Evolutionary conservation across 2,113 vertebrate genomes (phyloP), one percentile per base, ranked within the genome.

Genomic region (Tapirus terrestris): DNA sequence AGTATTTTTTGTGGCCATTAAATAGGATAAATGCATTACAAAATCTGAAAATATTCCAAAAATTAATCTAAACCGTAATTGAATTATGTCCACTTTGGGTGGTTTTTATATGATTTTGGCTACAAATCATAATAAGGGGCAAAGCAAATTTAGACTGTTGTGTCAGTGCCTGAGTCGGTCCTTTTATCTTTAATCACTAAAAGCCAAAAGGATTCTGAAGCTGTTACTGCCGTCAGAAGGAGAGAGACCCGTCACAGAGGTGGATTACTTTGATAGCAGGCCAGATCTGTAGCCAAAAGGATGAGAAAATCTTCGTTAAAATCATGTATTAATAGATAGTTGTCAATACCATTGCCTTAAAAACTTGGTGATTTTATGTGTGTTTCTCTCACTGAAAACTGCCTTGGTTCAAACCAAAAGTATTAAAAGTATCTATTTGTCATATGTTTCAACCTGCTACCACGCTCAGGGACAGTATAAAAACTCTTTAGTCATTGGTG

Each of bases 291-390:
- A 29, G 73, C 16, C 72, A 18, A 20, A 60, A 27, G 27, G 23
- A 20, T 0, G 20, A 79, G 51, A 56, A 29, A 29, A 60, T 18
- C 48, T 18, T 77, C 23, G 25, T 73, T 29, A 51, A 72, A 43
- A 25, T 20, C 17, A 9, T 5, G 45, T 6, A 20, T 25, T 60
- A 14, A 25, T 3, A 51, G n/a, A 27, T 12, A 0, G 10, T 3
- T 10, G 39, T 4, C 25, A 60, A 4, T 23, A 9, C 9, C 48
- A 20, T 20, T 18, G 58, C 61, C 39, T 39, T 31, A 48, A 75
- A 18, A 29, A 56, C 43, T 6, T 3, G 61, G 23, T 18, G 51
- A 8, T 29, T 48, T 20, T 70, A 51, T 12, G 56, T 27, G 6
- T 31, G 31, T 33, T 60, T 85, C 13, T 8, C 16, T 53, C 18